Percentiles rank a stretch among this genome's conserved stretches.
phyloP scores from a whole-genome alignment of 2,888 invertebrate species.

The Gasteruption jaculator region DNA sequence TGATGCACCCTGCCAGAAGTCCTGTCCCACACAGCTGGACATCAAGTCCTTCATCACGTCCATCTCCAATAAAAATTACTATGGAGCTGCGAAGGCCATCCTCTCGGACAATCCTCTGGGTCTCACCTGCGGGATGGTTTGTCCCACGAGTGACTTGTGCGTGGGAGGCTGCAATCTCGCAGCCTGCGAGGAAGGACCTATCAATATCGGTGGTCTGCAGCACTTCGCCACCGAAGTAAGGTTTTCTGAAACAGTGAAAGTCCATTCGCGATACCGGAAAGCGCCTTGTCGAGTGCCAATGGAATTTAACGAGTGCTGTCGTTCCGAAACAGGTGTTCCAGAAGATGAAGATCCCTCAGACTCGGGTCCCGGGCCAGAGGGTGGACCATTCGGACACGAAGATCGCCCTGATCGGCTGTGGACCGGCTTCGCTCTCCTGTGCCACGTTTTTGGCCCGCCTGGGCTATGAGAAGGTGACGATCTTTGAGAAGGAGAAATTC shows the following conservation, averaged over 20 bases:
- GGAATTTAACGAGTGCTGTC: too few species aligned
- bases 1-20: slow-evolving; percentile 97
- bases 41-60: slow-evolving; percentile 95
- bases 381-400: slow-evolving; percentile 57
- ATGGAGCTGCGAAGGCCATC: slow-evolving; percentile 94
- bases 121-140: slow-evolving; percentile 96
- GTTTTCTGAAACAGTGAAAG: too few species aligned
- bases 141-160: slow-evolving; percentile 97
- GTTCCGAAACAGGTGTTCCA: slow-evolving; percentile 87
- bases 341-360: slow-evolving; percentile 88
- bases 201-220: slow-evolving; percentile 97
- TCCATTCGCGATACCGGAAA: too few species aligned
- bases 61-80: slow-evolving; percentile 97
- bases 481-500: slow-evolving; percentile 85
- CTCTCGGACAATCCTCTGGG: slow-evolving; percentile 97
- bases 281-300: too few species aligned
- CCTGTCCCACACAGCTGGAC: slow-evolving; percentile 96
- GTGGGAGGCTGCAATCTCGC: slow-evolving; percentile 97
- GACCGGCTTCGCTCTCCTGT: slow-evolving; percentile 94
- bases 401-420: slow-evolving; percentile 89
- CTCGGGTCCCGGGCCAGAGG: slow-evolving; percentile 66
- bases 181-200: slow-evolving; percentile 95
- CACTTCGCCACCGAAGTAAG: slow-evolving; percentile 92
- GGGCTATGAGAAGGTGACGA: slow-evolving; percentile 86
- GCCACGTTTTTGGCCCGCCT: slow-evolving; percentile 92